Evolutionary conservation across 2,888 invertebrate genomes (phyloP).

Genomic region (Acleris sparsana): DNA sequence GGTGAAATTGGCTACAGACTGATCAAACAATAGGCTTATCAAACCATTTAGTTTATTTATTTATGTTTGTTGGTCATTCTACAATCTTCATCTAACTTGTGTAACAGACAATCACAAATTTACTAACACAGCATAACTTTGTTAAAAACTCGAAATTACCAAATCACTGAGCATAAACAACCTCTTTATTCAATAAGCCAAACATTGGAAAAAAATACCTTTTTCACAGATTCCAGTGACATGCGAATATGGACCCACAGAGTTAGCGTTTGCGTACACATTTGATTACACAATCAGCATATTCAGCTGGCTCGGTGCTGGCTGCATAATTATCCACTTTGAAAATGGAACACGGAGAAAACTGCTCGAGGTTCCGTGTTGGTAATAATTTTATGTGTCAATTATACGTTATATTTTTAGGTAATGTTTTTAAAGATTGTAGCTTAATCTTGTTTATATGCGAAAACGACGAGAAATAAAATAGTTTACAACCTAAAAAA

Average conservation of each 20-base stretch:
- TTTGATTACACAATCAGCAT: constrained; percentile 29
- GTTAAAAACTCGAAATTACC: neutral
- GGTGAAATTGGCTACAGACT: too few relatives aligned
- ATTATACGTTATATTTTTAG: neutral
- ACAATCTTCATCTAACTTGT: too few relatives aligned
- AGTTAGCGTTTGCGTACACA: neutral
- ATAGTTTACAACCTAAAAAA: too few relatives aligned
- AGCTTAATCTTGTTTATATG: too few relatives aligned
- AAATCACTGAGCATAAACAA: constrained; percentile 8
- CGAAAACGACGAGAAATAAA: too few relatives aligned
- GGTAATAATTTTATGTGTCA: neutral
- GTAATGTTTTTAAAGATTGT: too few relatives aligned
- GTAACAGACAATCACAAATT: too few relatives aligned
- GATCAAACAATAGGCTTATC: too few relatives aligned
- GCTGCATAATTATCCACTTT: constrained; percentile 39
- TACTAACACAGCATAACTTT: neutral
- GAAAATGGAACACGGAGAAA: constrained; percentile 20
- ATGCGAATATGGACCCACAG: constrained; percentile 1
- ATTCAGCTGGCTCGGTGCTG: constrained; percentile 25
- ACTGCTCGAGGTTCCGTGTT: neutral
- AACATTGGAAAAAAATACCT: neutral
- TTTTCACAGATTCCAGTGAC: neutral
- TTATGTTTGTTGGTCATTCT: too few relatives aligned
- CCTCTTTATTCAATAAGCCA: neutral
- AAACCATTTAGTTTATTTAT: too few relatives aligned